Evolutionary conservation across 2,797 vertebrate genomes (phyloP).

Genomic region (Cercopithecus mitis): DNA sequence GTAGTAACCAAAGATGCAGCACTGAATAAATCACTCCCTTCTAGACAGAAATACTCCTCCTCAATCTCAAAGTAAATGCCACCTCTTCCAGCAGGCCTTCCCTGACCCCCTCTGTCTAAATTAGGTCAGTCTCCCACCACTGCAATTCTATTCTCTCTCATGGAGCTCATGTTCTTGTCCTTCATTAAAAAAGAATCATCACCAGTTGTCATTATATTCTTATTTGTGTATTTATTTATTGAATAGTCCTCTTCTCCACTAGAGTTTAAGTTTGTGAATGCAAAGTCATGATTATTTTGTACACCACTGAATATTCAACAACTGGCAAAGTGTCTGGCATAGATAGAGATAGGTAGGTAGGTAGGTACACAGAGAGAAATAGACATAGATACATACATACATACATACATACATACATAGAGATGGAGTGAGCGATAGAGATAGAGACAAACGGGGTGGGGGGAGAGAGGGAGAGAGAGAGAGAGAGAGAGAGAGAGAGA

Average conservation of each 20-base stretch:
- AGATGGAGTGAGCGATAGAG: neutral
- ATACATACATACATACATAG: neutral
- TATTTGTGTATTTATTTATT: neutral
- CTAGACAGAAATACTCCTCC: neutral
- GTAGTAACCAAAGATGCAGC: neutral
- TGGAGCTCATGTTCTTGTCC: neutral
- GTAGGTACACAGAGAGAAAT: neutral
- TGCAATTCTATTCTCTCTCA: neutral
- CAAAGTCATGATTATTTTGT: neutral
- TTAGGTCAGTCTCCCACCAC: neutral
- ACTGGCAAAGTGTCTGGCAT: neutral
- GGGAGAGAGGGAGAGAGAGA: no score
- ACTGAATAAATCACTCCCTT: neutral
- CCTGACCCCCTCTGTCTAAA: neutral
- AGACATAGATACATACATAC: neutral
- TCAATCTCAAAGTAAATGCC: neutral
- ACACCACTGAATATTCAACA: neutral
- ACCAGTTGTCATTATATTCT: neutral
- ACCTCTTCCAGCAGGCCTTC: neutral
- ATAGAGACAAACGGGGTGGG: fast-evolving
- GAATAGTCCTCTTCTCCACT: neutral
- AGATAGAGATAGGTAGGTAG: neutral
- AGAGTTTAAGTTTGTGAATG: neutral
- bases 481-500: neutral
- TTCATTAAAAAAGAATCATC: neutral